Base-by-base conservation (phyloP, 1,140 invertebrate genomes). In the Ostrea edulis region DNA sequence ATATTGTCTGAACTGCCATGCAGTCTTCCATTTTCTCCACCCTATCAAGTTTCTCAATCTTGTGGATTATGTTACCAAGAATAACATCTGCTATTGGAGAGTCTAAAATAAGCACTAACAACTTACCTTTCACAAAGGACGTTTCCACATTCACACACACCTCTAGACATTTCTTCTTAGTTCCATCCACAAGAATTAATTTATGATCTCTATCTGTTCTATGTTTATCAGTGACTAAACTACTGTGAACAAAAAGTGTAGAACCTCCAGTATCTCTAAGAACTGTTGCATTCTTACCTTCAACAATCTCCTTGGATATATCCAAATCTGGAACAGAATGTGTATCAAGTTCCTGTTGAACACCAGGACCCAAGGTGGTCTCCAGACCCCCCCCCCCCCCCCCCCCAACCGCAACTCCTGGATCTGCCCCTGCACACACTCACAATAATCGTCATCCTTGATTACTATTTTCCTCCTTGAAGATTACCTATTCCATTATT, bases 81-180 rank as follows among this genome's bases (percentile, higher is more conserved):
- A 87, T 51, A 12, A 87, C 54, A 62, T 87, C 77, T 20, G 86
- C 86, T 58, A 82, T 83, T 20, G 86, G 77, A 25, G 77, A 44
- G 17, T 87, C 65, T 9, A 87, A 8, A 65, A 44, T 0, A 0
- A 87, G 20, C n/a, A 81, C 77, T 1, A 12, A 22, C 12, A 82
- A 54, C 17, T 17, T 65, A 44, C 86, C 86, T 22, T 29, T 62
- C 25, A 87, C 62, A 29, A 62, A 82, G 9, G 77, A 81, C 22
- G n/a, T 53, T 44, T 25, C 17, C 51, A 84, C 51, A 84, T 25
- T 55, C 55, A 84, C 52, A 3, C 12, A 12, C 4, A 25, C 83
- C 52, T 84, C 83, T 0, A 0, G 0, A 22, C 83, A 84, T 8
- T 12, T 12, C 22, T 52, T 58, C 25, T 2, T 84, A 14, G 12